Evolutionary conservation across 30 jellyfish, hydroid and myxozoan genomes (phyloP).

Genomic region (Turritopsis rubra): DNA sequence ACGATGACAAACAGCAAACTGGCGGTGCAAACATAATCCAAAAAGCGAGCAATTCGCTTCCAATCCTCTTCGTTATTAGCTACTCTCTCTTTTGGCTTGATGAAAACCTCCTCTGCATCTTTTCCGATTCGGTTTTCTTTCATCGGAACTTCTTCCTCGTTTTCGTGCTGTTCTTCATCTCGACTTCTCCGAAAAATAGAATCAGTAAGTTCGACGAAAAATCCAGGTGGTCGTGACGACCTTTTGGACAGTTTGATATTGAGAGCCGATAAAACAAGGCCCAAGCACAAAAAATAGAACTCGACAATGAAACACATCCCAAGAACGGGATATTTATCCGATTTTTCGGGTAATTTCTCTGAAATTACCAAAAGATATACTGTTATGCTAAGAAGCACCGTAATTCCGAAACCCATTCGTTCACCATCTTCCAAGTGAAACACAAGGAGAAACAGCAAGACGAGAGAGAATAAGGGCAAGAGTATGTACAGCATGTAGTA

Average conservation of each 20-base stretch:
- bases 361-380: conserved; percentile 59
- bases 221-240: conserved; percentile 38
- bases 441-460: conserved; percentile 25
- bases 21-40: background rate
- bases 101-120: background rate
- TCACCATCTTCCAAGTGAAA: conserved; percentile 51
- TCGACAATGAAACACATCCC: conserved; percentile 44
- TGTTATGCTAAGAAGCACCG: conserved; percentile 50
- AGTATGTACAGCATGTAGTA: conserved; percentile 46
- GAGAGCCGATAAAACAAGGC: conserved; percentile 24
- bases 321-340: conserved; percentile 41
- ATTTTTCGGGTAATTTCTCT: conserved; percentile 52
- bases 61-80: background rate
- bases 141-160: background rate
- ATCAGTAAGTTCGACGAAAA: conserved; percentile 10
- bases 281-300: conserved; percentile 38
- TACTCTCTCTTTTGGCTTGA: background rate
- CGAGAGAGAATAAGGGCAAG: conserved; percentile 42
- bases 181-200: background rate
- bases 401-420: conserved; percentile 62
- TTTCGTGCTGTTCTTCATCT: background rate
- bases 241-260: background rate
- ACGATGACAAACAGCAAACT: background rate
- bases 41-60: background rate
- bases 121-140: background rate